These are phyloP conservation scores for Drosophila setosimentum DNA, from an alignment of 2,888 invertebrate genomes.

Conservation along the genomic window DNA sequence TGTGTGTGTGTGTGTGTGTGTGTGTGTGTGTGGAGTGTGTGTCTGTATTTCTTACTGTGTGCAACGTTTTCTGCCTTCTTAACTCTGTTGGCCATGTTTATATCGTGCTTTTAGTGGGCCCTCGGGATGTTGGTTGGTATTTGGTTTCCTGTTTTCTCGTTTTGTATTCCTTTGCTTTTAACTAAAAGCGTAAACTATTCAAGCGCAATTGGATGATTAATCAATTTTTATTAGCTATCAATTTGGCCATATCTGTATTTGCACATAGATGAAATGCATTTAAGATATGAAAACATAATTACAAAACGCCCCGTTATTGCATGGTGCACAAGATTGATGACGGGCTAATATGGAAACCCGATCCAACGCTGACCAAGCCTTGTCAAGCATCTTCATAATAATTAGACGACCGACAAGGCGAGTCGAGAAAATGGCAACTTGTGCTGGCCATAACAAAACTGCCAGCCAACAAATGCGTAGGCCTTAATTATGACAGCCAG, in stretches of 20 bases:
- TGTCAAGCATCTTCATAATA: constrained; percentile 39
- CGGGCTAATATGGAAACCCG: constrained; percentile 69
- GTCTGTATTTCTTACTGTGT: constrained; percentile 7
- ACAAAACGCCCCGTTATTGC: constrained; percentile 47
- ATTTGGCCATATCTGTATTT: constrained; percentile 65
- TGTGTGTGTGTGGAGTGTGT: constrained; percentile 1
- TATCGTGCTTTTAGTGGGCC: constrained; percentile 76
- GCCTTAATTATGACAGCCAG: constrained; percentile 68
- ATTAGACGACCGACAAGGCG: constrained; percentile 27
- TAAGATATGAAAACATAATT: constrained; percentile 63
- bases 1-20: constrained; percentile 26
- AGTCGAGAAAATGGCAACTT: constrained; percentile 31
- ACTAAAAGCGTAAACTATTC: constrained; percentile 60
- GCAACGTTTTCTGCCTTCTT: constrained; percentile 35
- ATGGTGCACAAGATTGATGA: constrained; percentile 67
- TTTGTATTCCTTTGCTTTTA: constrained; percentile 35
- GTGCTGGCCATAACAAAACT: constrained; percentile 34
- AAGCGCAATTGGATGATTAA: constrained; percentile 71
- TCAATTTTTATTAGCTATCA: constrained; percentile 69
- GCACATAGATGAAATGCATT: constrained; percentile 68
- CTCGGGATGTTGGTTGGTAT: constrained; percentile 50
- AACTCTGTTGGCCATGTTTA: constrained; percentile 61
- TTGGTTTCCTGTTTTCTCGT: constrained; percentile 17
- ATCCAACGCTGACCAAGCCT: constrained; percentile 29
- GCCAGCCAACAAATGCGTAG: constrained; percentile 43